phyloP scores from a whole-genome alignment of 1,140 invertebrate species.

The Cyclargus thomasi region DNA sequence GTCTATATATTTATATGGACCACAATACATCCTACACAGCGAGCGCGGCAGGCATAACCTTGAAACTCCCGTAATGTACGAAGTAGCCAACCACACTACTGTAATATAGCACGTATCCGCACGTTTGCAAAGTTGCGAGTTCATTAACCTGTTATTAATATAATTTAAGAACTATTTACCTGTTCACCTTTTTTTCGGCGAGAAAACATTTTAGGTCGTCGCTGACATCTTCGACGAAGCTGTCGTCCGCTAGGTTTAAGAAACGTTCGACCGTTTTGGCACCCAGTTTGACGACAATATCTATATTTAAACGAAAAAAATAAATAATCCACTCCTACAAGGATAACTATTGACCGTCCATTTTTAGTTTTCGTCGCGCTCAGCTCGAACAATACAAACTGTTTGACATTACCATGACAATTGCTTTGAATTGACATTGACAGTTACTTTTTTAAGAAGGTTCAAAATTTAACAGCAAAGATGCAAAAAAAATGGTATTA shows the following conservation, averaged over 20 bases:
- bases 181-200: constrained; percentile 64
- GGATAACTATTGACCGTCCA: constrained; percentile 58
- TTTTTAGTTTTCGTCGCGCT: constrained; percentile 56
- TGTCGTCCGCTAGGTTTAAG: constrained; percentile 63
- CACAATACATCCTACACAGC: constrained; percentile 40
- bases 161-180: constrained; percentile 47
- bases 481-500: no score
- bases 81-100: constrained; percentile 12
- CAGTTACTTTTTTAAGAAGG: no score
- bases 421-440: constrained; percentile 1
- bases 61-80: constrained; percentile 34
- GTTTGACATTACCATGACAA: constrained; percentile 20
- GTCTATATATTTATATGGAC: constrained; percentile 37
- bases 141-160: not conserved
- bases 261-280: constrained; percentile 70
- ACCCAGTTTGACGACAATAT: constrained; percentile 68
- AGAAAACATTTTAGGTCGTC: constrained; percentile 71
- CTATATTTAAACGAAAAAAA: constrained; percentile 41
- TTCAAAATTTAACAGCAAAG: no score
- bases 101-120: not conserved
- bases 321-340: constrained; percentile 48
- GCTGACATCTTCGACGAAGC: constrained; percentile 71
- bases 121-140: not conserved
- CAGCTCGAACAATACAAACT: constrained; percentile 30
- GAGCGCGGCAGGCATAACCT: constrained; percentile 48